Evolutionary conservation across 2,797 vertebrate genomes (phyloP).

Genomic region (Coracias cyanogaster): DNA sequence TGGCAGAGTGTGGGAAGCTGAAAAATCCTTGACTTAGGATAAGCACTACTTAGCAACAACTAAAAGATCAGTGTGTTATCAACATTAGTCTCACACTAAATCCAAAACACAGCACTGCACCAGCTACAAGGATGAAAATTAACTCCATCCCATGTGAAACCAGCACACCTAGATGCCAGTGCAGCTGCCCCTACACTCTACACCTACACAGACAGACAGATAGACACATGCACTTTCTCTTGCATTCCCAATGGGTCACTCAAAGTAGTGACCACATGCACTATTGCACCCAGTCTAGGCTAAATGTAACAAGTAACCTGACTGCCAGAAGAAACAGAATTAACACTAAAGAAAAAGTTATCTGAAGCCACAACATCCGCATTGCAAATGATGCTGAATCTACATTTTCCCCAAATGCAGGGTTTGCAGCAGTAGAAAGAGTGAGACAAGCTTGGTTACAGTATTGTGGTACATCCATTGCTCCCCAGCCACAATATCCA

Average conservation of each 20-base stretch:
- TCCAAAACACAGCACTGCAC: background rate
- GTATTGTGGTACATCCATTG: background rate
- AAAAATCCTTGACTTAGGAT: background rate
- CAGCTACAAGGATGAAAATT: background rate
- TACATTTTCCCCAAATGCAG: background rate
- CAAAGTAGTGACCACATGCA: background rate
- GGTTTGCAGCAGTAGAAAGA: background rate
- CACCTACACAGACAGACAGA: too few relatives aligned
- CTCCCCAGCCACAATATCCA: background rate
- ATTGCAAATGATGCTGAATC: background rate
- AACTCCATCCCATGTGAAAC: background rate
- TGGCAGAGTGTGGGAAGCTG: background rate
- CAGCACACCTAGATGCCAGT: background rate
- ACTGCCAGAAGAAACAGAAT: background rate
- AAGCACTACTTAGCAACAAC: background rate
- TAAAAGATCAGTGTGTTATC: background rate
- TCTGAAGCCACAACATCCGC: background rate
- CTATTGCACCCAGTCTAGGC: background rate
- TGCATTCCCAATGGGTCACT: background rate
- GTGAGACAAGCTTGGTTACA: background rate
- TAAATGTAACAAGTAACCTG: accelerated
- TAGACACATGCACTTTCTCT: background rate
- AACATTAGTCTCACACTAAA: background rate
- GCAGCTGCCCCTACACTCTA: background rate
- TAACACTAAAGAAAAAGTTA: background rate